Evolutionary conservation across 2,113 vertebrate genomes (phyloP), one percentile per base, ranked within the genome.

Genomic region (Alligator mississippiensis): DNA sequence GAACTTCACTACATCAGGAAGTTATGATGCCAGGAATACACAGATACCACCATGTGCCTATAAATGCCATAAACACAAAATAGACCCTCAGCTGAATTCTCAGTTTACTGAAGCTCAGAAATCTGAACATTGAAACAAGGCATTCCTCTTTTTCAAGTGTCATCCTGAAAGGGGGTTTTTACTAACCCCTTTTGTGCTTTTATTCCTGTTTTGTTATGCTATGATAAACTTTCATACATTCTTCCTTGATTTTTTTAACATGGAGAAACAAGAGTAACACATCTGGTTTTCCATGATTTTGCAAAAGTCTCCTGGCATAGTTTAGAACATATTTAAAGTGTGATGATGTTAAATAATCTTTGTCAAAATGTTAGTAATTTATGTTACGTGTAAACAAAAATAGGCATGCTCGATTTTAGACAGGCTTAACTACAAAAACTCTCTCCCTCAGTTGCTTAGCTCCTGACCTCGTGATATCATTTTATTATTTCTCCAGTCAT

Each of bases 401-500:
- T 75, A 66, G 47, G 11, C 0, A 34, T 0, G 1, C 21, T 0
- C 59, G 1, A 0, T 0, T 1, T 21, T 9, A 0, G 15, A 4
- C 38, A 8, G 5, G 11, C 60, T 17, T 10, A 5, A 0, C 0
- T 3, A 12, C 18, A 18, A 14, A 19, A 88, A 21, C 5, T 61
- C 66, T 68, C 14, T 68, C 85, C 72, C 0, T 0, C 5, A 3
- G 28, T 1, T 1, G 66, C 80, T 34, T 54, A 80, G 38, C 62
- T 54, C 13, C 17, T 1, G 54, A 2, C 19, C 68, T 68, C 34
- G n/a, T 68, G 16, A 5, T 34, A 10, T 68, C n/a, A 34, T 19
- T 30, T 68, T n/a, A 68, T 15, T 18, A 34, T 34, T 68, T 68
- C 66, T 68, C 66, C n/a, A 30, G 4, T 34, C n/a, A 68, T 68